Conservation (phyloP, 2,888 invertebrate genomes). For the Cantharis rufa region DNA sequence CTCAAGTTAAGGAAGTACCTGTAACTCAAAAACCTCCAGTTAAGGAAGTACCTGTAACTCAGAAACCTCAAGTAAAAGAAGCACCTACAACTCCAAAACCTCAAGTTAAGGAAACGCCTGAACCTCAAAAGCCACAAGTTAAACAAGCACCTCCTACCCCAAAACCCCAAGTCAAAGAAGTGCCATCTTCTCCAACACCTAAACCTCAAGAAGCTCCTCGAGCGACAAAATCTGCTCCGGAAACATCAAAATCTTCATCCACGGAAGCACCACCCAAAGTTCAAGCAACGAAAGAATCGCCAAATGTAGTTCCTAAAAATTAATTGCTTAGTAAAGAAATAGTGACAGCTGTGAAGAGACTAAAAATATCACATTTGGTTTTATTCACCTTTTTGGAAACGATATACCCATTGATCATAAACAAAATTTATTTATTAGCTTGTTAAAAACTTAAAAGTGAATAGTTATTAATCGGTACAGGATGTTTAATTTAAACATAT, state of each 20-base stretch:
- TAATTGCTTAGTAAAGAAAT: constrained; percentile 15
- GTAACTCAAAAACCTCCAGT: not conserved
- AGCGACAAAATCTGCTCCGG: constrained; percentile 4
- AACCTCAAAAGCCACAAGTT: not conserved
- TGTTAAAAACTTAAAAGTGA: not conserved
- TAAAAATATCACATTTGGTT: not conserved
- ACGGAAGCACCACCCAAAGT: constrained; percentile 18
- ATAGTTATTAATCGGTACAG: not conserved
- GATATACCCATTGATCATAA: not conserved
- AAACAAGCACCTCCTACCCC: not conserved
- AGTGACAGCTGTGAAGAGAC: not conserved
- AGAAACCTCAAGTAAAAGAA: constrained; percentile 3
- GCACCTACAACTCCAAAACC: constrained; percentile 7
- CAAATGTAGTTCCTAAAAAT: constrained; percentile 13
- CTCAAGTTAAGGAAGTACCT: not conserved
- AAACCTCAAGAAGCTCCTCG: constrained; percentile 1
- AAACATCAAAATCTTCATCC: constrained; percentile 7
- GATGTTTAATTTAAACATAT: not conserved
- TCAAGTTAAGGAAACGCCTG: not conserved
- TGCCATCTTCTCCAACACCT: constrained; percentile 6
- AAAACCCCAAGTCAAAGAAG: constrained; percentile 6
- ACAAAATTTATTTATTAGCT: not conserved
- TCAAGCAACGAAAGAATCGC: constrained; percentile 36
- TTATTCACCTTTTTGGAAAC: not conserved
- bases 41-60: not conserved